Base-by-base conservation (phyloP, 2,113 vertebrate genomes). In the Grus americana region DNA sequence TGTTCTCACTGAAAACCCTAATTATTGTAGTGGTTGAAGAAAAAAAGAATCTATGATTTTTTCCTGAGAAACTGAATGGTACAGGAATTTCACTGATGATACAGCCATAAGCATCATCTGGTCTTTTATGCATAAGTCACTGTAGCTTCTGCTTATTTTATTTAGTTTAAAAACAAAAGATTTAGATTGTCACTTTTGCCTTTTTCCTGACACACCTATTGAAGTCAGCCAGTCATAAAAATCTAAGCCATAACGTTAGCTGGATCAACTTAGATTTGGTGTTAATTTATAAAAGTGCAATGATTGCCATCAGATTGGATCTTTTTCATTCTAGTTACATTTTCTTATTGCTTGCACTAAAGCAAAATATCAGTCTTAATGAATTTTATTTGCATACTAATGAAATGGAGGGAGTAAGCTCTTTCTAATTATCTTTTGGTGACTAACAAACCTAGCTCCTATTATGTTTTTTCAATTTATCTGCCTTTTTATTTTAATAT, bases 371-470 rank as follows among this genome's bases (percentile, higher is more conserved):
- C 79, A 95, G 49, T 65, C 79, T 92, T 94, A 93, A 95, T 92
- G 36, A 93, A 96, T 96, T 96, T 95, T 92, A 91, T 97, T 97
- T 97, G 73, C 91, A 95, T 95, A 86, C 49, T 94, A 94, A 93
- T 93, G 59, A 96, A 96, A 92, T 36, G 12, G 40, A 92, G 20
- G 3, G 29, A 84, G 44, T 83, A 81, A 87, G 74, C 32, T 95
- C 44, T 88, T 94, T 90, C 83, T 94, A 97, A 96, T 97, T 95
- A 96, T 93, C 42, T 84, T 94, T 95, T 95, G 38, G 2, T 54
- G 32, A 42, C 57, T 90, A 73, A 95, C 30, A 96, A 73, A 91
- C 65, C 71, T 70, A 95, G 32, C 58, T 93, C 76, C 62, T 97
- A 90, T 78, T 74, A 59, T 30, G 22, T 90, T 94, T 93, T 92